Conservation (phyloP, 2,113 vertebrate species). For the Microtus montanus region DNA sequence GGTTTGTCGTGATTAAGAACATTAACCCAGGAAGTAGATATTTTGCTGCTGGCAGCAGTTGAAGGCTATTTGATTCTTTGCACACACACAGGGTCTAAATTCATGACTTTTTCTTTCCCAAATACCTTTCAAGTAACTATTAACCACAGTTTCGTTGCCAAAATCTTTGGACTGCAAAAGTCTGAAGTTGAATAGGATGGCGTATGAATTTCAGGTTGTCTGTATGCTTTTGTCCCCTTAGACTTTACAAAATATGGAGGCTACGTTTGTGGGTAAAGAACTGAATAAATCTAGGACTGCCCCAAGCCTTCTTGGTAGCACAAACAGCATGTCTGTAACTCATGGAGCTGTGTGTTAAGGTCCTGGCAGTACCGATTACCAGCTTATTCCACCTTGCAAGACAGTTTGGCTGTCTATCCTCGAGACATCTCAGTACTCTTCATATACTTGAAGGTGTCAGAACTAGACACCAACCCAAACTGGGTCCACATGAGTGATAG, state of each 20-base stretch:
- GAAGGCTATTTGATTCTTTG: no score
- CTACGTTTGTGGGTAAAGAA: not conserved
- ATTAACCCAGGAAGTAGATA: not conserved
- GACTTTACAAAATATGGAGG: not conserved
- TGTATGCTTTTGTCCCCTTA: not conserved
- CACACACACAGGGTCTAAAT: not conserved
- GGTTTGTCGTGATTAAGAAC: not conserved
- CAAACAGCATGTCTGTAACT: not conserved
- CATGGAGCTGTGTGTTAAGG: no score
- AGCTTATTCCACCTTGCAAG: not conserved
- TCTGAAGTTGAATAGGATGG: not conserved
- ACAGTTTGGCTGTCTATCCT: not conserved
- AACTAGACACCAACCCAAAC: not conserved
- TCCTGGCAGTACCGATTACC: not conserved
- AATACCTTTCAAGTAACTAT: slow-evolving; percentile 5
- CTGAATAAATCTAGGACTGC: not conserved
- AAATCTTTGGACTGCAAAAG: not conserved
- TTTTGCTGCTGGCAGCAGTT: no score
- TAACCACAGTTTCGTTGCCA: not conserved
- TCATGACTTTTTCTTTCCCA: not conserved
- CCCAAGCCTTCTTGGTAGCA: not conserved
- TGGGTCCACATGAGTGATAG: not conserved
- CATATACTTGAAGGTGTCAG: not conserved
- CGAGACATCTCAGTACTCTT: not conserved
- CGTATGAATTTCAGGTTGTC: not conserved